Percentiles rank a stretch among this genome's conserved stretches.
phyloP scores from a whole-genome alignment of 2,797 vertebrate species.

The Sebastes aleutianus region DNA sequence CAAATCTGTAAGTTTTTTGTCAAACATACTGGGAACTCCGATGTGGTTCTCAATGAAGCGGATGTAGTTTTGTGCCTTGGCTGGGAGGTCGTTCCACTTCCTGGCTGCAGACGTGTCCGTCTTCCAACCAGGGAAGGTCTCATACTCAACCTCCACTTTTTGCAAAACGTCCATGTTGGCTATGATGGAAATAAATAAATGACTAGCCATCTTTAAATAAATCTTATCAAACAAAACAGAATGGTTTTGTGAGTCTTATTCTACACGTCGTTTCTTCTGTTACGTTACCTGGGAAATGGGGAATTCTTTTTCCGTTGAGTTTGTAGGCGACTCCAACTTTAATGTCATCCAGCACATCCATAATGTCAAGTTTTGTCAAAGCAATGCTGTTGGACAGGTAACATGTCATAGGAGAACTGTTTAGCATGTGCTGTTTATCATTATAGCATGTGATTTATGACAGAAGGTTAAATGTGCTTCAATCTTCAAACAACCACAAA shows the following conservation, averaged over 20 bases:
- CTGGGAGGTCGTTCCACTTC: constrained; percentile 95
- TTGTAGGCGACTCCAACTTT: constrained; percentile 96
- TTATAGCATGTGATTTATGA: background rate
- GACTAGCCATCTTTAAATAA: background rate
- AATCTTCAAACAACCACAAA: background rate
- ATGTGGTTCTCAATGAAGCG: constrained; percentile 98
- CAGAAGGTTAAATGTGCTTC: background rate
- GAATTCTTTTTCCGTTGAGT: constrained; percentile 93
- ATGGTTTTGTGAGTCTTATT: background rate
- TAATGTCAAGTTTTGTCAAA: constrained; percentile 97
- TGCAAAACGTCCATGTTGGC: constrained; percentile 97
- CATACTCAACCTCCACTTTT: constrained; percentile 97
- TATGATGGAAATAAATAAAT: constrained; percentile 56
- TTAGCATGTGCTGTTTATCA: background rate
- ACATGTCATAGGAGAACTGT: background rate
- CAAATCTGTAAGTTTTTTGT: background rate
- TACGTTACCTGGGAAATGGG: constrained; percentile 93
- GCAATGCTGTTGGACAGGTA: constrained; percentile 85
- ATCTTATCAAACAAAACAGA: background rate
- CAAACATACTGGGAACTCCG: constrained; percentile 90
- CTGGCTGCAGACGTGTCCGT: constrained; percentile 91
- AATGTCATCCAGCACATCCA: constrained; percentile 95
- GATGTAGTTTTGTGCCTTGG: constrained; percentile 96
- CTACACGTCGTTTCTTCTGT: background rate
- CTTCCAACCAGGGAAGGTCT: constrained; percentile 97